These are phyloP conservation scores for Tetraodon nigroviridis DNA, from an alignment of 2,113 vertebrate species.

Conservation along the genomic window DNA sequence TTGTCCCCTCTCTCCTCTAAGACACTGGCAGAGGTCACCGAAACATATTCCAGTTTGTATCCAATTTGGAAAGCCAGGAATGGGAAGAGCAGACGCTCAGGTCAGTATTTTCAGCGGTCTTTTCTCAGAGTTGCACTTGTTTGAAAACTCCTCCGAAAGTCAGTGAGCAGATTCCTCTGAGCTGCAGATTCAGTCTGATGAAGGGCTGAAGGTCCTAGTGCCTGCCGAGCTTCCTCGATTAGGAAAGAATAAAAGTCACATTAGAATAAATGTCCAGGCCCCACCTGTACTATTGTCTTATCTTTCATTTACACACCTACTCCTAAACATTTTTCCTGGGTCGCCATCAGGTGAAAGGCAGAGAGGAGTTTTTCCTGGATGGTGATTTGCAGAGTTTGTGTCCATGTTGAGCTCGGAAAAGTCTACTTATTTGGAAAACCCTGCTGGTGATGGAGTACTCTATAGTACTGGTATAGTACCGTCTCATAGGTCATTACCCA, in stretches of 20 bases:
- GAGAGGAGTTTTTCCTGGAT: too few relatives aligned
- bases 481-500: background rate
- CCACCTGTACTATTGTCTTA: too few relatives aligned
- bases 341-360: too few relatives aligned
- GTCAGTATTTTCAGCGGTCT: conserved; percentile 54
- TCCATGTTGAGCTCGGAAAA: background rate
- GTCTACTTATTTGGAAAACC: background rate
- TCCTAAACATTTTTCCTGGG: too few relatives aligned
- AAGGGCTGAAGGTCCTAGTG: conserved; percentile 72
- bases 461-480: background rate
- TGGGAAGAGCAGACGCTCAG: conserved; percentile 16
- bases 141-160: conserved; percentile 73
- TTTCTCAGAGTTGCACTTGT: conserved; percentile 64
- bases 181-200: conserved; percentile 30
- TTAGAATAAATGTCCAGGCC: background rate
- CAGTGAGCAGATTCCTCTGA: conserved; percentile 50
- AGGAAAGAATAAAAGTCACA: background rate
- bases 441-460: conserved; percentile 8
- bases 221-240: accelerated
- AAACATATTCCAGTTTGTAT: conserved; percentile 58
- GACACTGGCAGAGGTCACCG: conserved; percentile 21
- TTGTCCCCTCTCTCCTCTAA: conserved; percentile 30
- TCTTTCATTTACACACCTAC: too few relatives aligned
- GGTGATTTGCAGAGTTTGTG: background rate
- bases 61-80: conserved; percentile 34